Evolutionary conservation across 2,797 vertebrate species (phyloP).

Genomic region (Lepidocolaptes lacrymiger): DNA sequence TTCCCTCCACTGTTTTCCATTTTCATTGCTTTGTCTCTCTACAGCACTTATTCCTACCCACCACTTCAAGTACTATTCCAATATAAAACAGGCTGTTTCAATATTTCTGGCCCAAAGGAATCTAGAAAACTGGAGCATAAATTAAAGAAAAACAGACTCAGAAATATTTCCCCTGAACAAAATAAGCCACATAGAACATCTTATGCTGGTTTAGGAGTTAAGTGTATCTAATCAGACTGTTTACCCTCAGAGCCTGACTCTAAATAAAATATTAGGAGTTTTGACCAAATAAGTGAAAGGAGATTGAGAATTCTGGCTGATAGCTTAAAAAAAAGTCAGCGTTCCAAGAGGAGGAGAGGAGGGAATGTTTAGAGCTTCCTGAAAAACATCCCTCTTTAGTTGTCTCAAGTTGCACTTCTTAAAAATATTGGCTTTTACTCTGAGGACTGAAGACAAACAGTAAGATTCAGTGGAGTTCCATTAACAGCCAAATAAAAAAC

Average conservation of each 20-base stretch:
- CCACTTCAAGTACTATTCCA: not conserved
- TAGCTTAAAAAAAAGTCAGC: not conserved
- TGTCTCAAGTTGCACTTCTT: not conserved
- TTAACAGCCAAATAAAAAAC: not conserved
- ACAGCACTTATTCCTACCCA: not conserved
- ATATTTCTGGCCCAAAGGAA: not conserved
- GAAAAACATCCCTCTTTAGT: not conserved
- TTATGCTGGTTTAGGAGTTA: not conserved
- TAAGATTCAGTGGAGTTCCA: not conserved
- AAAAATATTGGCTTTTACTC: constrained; percentile 5
- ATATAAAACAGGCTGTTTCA: not conserved
- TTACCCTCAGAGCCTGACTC: not conserved
- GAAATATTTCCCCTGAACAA: not conserved
- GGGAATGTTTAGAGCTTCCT: not conserved
- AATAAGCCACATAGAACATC: not conserved
- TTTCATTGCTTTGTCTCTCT: not conserved
- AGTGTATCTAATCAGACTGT: not conserved
- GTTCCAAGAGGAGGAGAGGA: not conserved
- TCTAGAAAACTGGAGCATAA: not conserved
- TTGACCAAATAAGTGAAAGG: not conserved
- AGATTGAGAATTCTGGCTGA: not conserved
- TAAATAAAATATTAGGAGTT: not conserved
- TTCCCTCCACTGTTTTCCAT: not conserved
- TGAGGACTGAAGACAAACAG: not conserved
- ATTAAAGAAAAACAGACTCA: constrained; percentile 1